A percentile compares a stretch with the other conserved stretches of the same genome.
Evolutionary conservation across 2,888 invertebrate genomes (phyloP).

Genomic region (Hofmannophila pseudospretella): DNA sequence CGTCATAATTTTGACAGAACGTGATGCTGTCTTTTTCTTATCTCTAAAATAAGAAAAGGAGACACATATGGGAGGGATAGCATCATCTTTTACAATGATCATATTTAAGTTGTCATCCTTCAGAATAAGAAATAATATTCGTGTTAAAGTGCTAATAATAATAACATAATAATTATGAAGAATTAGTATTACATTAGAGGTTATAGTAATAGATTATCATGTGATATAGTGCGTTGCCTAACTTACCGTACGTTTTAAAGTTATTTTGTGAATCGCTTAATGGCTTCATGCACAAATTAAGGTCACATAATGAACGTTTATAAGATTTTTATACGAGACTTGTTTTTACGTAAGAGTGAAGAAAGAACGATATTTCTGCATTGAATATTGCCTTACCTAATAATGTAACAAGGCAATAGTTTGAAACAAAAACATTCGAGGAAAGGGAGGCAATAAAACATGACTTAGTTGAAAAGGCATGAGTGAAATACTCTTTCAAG

Average conservation of each 20-base stretch:
- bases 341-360: background rate
- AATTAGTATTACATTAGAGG: conserved; percentile 33
- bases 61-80: too few species aligned
- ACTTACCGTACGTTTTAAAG: conserved; percentile 42
- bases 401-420: too few species aligned
- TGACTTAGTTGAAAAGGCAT: too few species aligned
- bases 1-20: too few species aligned
- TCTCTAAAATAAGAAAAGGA: too few species aligned
- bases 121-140: too few species aligned
- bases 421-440: too few species aligned
- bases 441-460: too few species aligned
- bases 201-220: conserved; percentile 53
- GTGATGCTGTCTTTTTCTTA: too few species aligned
- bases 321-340: conserved; percentile 11
- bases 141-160: conserved; percentile 6
- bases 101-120: too few species aligned
- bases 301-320: conserved; percentile 31
- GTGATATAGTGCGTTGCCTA: conserved; percentile 63
- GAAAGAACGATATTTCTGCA: background rate
- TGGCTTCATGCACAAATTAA: conserved; percentile 64
- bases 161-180: conserved; percentile 8
- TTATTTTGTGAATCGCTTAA: conserved; percentile 43
- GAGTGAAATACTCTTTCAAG: too few species aligned
- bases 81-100: too few species aligned
- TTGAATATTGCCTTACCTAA: background rate